phyloP scores from a whole-genome alignment of 2,888 invertebrate genomes.

The Aromia moschata region DNA sequence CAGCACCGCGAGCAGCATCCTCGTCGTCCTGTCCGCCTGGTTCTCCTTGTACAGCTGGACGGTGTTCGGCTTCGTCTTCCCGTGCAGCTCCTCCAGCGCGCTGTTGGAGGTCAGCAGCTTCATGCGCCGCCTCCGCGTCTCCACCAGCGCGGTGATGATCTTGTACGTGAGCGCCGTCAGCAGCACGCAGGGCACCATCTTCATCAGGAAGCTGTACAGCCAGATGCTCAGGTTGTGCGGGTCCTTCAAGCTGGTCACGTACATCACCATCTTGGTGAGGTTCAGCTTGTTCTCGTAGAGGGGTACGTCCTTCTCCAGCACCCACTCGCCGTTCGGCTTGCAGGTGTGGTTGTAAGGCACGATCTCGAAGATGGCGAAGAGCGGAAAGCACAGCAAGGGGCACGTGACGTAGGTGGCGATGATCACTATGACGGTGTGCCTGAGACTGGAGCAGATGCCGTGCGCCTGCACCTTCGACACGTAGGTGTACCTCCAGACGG shows the following conservation, averaged over 20 bases:
- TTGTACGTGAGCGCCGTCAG: slow-evolving; percentile 39
- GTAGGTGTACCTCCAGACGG: slow-evolving; percentile 82
- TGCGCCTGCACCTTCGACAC: slow-evolving; percentile 40
- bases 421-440: slow-evolving; percentile 67
- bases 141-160: slow-evolving; percentile 40
- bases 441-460: slow-evolving; percentile 37
- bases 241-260: slow-evolving; percentile 35
- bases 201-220: slow-evolving; percentile 40
- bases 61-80: slow-evolving; percentile 26
- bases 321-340: slow-evolving; percentile 37
- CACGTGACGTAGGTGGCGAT: slow-evolving; percentile 77
- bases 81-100: slow-evolving; percentile 31
- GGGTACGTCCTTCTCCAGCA: slow-evolving; percentile 33
- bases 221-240: slow-evolving; percentile 38
- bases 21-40: slow-evolving; percentile 83
- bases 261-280: slow-evolving; percentile 40
- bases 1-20: slow-evolving; percentile 84
- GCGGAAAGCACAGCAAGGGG: slow-evolving; percentile 81
- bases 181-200: slow-evolving; percentile 40
- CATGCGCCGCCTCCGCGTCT: slow-evolving; percentile 36
- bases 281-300: slow-evolving; percentile 26
- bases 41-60: slow-evolving; percentile 63
- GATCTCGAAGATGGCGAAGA: slow-evolving; percentile 76
- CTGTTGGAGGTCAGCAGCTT: slow-evolving; percentile 33
- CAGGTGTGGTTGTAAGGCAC: slow-evolving; percentile 48